phyloP scores from a whole-genome alignment of 2,888 invertebrate genomes.

The Keiferia lycopersicella region DNA sequence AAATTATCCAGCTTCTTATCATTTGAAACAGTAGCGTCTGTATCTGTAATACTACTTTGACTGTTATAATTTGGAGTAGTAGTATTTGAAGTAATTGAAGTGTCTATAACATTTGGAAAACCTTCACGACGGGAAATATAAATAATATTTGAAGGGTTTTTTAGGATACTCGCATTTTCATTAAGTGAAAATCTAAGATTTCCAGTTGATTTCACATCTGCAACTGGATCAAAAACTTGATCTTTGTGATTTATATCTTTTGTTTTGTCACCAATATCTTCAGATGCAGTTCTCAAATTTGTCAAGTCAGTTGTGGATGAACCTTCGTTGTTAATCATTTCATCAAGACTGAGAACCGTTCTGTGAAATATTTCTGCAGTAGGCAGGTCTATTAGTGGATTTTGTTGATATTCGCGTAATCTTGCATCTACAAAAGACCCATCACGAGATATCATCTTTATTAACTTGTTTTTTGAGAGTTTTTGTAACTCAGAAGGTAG shows the following conservation, averaged over 20 bases:
- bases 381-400: neutral
- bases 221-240: neutral
- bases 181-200: neutral
- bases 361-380: neutral
- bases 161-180: neutral
- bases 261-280: neutral
- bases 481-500: neutral
- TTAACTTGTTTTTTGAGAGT: neutral
- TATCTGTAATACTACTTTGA: too few relatives aligned
- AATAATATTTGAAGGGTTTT: neutral
- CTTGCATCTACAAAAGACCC: constrained; percentile 11
- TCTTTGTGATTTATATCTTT: neutral
- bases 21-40: too few relatives aligned
- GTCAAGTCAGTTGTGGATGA: neutral
- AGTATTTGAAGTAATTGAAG: neutral
- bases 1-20: too few relatives aligned
- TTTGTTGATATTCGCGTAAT: neutral
- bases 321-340: neutral
- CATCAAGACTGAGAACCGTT: neutral
- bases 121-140: too few relatives aligned
- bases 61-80: too few relatives aligned
- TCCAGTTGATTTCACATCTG: neutral
- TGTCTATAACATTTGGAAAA: neutral
- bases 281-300: neutral
- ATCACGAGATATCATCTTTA: neutral